A percentile compares a stretch with the other conserved stretches of the same genome.
Evolutionary conservation across 2,797 vertebrate species (phyloP).

Genomic region (Poeciliopsis turneri): DNA sequence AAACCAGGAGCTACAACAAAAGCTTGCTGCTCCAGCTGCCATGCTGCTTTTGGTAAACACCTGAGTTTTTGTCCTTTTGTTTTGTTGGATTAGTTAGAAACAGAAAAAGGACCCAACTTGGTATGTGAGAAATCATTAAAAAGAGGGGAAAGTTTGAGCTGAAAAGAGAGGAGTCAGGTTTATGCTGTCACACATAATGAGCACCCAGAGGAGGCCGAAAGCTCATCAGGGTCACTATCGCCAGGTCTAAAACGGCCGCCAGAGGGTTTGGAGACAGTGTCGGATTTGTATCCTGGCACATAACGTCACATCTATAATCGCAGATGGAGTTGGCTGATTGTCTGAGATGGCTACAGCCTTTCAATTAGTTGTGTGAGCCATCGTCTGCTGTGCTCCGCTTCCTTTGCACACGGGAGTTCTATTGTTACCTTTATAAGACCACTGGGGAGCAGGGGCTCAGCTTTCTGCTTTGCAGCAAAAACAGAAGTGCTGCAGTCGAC

Average conservation of each 20-base stretch:
- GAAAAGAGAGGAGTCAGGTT: conserved; percentile 25
- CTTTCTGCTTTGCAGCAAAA: conserved; percentile 58
- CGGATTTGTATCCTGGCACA: conserved; percentile 49
- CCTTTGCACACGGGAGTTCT: conserved; percentile 31
- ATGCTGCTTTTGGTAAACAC: conserved; percentile 15
- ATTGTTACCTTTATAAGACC: conserved; percentile 41
- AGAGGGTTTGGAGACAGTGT: conserved; percentile 25
- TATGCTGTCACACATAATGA: conserved; percentile 63
- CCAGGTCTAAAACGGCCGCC: conserved; percentile 41
- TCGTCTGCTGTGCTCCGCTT: conserved; percentile 46
- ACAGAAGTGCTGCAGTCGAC: conserved; percentile 60
- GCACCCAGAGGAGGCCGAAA: conserved; percentile 51
- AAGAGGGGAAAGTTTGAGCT: conserved; percentile 35
- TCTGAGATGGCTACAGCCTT: conserved; percentile 27
- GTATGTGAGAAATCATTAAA: conserved; percentile 41
- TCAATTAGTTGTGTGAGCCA: conserved; percentile 42
- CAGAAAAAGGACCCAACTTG: neutral
- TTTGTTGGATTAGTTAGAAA: conserved; percentile 28
- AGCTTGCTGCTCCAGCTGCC: conserved; percentile 23
- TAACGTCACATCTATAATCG: conserved; percentile 52
- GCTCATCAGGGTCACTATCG: conserved; percentile 44
- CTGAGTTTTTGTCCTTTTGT: conserved; percentile 8
- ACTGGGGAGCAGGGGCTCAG: conserved; percentile 27
- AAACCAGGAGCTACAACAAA: conserved; percentile 5
- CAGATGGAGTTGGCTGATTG: conserved; percentile 41